Base-by-base conservation (phyloP, 1,140 invertebrate genomes). In the Trichogramma pretiosum region DNA sequence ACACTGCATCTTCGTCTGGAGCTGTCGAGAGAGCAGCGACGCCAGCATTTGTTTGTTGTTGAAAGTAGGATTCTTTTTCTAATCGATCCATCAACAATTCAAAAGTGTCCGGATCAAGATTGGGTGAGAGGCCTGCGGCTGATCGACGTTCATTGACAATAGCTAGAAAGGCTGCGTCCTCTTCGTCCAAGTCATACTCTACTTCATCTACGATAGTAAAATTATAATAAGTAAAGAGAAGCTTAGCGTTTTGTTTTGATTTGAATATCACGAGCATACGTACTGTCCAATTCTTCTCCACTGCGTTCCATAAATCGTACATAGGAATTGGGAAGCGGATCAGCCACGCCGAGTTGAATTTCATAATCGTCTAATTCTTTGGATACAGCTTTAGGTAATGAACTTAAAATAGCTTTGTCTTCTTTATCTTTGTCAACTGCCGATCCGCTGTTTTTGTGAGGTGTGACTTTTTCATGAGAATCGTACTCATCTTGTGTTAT, bases 171-270 rank as follows among this genome's bases (percentile, higher is more conserved):
- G 89, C 88, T 36, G 86, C 86, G 63, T 97, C 93, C 72, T 98
- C 93, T 70, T 97, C 94, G 70, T 98, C 95, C 53, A 98, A 84
- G 75, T 98, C 94, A 78, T 98, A 98, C 64, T 98, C 94, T 3
- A 98, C 80, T 71, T 85, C 82, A 7, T 82, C 75, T 77, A 28
- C 44, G 59, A 60, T n/a, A n/a, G n/a, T n/a, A n/a, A n/a, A n/a
- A n/a, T n/a, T n/a, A n/a, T n/a, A n/a, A n/a, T n/a, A n/a, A n/a
- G n/a, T n/a, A n/a, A n/a, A n/a, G n/a, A n/a, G n/a, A n/a, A n/a
- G n/a, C n/a, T n/a, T n/a, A n/a, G n/a, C n/a, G n/a, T n/a, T n/a
- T n/a, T n/a, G n/a, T n/a, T n/a, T n/a, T n/a, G n/a, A n/a, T n/a
- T 28, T 28, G 24, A 28, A 28, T 28, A 11, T 5, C 24, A 7